Percentiles rank a stretch among this genome's conserved stretches.
Evolutionary conservation across 2,113 vertebrate species (phyloP).

Genomic region (Chionis minor): DNA sequence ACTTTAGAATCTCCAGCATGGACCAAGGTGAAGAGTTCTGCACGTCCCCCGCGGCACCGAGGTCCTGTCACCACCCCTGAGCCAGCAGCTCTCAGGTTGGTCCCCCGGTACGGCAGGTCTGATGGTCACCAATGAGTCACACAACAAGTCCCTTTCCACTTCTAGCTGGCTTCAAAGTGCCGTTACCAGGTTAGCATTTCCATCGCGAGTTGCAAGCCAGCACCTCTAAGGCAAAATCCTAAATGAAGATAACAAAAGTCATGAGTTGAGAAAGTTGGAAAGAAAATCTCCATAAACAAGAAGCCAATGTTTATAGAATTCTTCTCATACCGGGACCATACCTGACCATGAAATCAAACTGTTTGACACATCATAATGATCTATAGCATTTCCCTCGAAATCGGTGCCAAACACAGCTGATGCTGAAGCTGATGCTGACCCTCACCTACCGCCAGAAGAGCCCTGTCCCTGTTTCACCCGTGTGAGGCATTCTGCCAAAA

Average conservation of each 20-base stretch:
- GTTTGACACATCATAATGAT: background rate
- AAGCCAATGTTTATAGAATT: background rate
- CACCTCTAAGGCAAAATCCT: background rate
- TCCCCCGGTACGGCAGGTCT: background rate
- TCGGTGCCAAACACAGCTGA: fast-evolving
- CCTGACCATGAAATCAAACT: background rate
- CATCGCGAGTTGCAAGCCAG: fast-evolving
- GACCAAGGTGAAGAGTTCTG: no score
- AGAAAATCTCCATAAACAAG: background rate
- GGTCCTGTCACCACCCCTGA: fast-evolving
- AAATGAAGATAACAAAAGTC: background rate
- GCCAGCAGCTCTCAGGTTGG: fast-evolving
- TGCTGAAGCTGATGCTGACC: background rate
- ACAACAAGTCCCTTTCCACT: background rate
- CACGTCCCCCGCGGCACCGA: background rate
- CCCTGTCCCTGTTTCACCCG: background rate
- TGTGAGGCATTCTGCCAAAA: fast-evolving
- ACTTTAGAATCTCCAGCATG: background rate
- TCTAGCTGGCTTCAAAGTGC: background rate
- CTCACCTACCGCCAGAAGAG: background rate
- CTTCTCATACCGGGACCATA: background rate
- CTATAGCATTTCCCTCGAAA: fast-evolving
- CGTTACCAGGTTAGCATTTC: no score
- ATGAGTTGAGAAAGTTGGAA: background rate
- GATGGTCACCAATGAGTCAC: background rate